Base-by-base conservation (phyloP, 1,140 invertebrate species). In the Calliopsis andreniformis region DNA sequence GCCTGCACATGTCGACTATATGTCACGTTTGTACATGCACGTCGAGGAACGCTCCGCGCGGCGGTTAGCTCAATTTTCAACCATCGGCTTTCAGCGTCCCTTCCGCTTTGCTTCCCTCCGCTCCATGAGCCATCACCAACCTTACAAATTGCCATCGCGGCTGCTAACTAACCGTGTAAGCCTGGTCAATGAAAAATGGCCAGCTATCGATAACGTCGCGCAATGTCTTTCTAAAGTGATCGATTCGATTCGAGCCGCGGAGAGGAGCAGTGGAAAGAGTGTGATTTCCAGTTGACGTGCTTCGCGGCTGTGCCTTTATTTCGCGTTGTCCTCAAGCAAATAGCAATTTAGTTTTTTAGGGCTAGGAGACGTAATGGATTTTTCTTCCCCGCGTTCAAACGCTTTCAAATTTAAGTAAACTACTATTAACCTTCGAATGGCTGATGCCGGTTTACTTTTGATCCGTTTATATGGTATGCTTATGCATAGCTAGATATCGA, bases 41-140 rank as follows among this genome's bases (percentile, higher is more conserved):
- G 49, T 25, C 14, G 35, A 51, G 32, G 39, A 68, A 58, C 73
- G 63, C 51, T 66, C 47, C 45, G 64, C 39, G 64, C 39, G n/a
- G n/a, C n/a, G n/a, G n/a, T 73, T 81, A 67, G 83, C 83, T 85
- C 83, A 84, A 85, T 85, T 83, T 83, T 67, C 66, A 58, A 28
- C 67, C 28, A 42, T 16, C 80, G 23, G 25, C 43, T 72, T 43
- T 78, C 76, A 62, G 45, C 47, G 56, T 63, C 39, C 75, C 43
- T 32, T 55, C n/a, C 64, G 25, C 49, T 25, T 28, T 51, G 62
- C 39, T n/a, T 1, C 68, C 7, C 32, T 32, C 23, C 20, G n/a
- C 67, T 35, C 32, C 67, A 61, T 32, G 42, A 76, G 67, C 43
- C 69, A 56, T 35, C 39, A n/a, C 30, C 66, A 59, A 51, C 59